Evolutionary conservation across 2,797 vertebrate genomes (phyloP).

Genomic region (Phoeniculus purpureus): DNA sequence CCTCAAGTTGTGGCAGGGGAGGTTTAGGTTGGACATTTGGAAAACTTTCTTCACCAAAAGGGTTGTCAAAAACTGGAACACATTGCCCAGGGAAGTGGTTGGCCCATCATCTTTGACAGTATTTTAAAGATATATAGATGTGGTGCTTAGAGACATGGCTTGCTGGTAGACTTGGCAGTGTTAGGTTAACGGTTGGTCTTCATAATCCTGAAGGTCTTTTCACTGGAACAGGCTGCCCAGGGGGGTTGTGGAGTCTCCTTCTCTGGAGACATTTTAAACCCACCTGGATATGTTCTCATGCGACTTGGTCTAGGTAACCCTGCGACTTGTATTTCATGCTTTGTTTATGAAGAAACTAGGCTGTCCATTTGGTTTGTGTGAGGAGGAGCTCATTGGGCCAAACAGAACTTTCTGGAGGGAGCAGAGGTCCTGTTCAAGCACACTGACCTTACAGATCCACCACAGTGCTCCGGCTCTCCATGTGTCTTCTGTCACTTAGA

Average conservation of each 20-base stretch:
- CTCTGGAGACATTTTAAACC: no score
- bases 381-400: neutral
- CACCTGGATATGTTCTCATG: no score
- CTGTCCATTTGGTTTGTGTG: neutral
- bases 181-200: neutral
- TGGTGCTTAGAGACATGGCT: neutral
- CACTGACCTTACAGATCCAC: neutral
- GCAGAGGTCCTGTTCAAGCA: no score
- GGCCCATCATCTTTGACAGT: neutral
- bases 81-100: neutral
- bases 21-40: neutral
- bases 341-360: neutral
- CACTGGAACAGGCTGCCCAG: no score
- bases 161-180: neutral
- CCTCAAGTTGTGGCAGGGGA: rapidly evolving
- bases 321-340: neutral
- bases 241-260: no score
- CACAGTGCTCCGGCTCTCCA: rapidly evolving
- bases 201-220: neutral
- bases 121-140: neutral
- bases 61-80: neutral
- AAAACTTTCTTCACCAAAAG: neutral
- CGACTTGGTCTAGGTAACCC: no score
- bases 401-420: neutral
- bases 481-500: neutral